These are phyloP conservation scores for Gobionotothen gibberifrons DNA, from an alignment of 2,797 vertebrate species.

Conservation along the genomic window DNA sequence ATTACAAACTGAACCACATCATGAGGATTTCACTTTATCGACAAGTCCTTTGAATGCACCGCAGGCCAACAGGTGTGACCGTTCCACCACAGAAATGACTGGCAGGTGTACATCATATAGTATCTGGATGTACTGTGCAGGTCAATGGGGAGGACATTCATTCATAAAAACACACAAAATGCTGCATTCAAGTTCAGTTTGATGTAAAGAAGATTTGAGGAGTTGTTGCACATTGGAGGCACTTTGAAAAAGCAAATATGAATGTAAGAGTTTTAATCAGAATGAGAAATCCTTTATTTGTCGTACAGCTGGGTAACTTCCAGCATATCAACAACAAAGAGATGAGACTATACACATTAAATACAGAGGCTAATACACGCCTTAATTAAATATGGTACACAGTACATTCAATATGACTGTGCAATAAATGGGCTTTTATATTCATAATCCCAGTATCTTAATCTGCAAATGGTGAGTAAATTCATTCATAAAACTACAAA, in stretches of 20 bases:
- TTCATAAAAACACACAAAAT: conserved; percentile 10
- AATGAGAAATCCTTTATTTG: too few relatives aligned
- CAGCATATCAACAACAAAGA: too few relatives aligned
- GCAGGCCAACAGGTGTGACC: conserved; percentile 39
- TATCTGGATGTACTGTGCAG: not conserved
- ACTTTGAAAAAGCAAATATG: too few relatives aligned
- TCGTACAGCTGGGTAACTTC: too few relatives aligned
- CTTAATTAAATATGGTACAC: not conserved
- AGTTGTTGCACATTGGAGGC: not conserved
- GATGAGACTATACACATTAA: too few relatives aligned
- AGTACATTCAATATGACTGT: not conserved
- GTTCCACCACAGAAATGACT: too few relatives aligned
- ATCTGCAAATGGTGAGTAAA: too few relatives aligned
- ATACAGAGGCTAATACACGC: too few relatives aligned
- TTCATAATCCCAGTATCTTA: too few relatives aligned
- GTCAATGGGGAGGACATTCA: not conserved
- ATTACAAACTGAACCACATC: not conserved
- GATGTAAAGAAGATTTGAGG: conserved; percentile 11
- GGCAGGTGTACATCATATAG: not conserved
- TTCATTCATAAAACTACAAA: too few relatives aligned
- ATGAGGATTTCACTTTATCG: not conserved
- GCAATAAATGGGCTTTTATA: not conserved
- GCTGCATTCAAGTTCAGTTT: conserved; percentile 7
- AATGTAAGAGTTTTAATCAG: too few relatives aligned
- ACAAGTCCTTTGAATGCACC: conserved; percentile 1